phyloP scores from a whole-genome alignment of 1,140 invertebrate genomes.

The Apis florea region DNA sequence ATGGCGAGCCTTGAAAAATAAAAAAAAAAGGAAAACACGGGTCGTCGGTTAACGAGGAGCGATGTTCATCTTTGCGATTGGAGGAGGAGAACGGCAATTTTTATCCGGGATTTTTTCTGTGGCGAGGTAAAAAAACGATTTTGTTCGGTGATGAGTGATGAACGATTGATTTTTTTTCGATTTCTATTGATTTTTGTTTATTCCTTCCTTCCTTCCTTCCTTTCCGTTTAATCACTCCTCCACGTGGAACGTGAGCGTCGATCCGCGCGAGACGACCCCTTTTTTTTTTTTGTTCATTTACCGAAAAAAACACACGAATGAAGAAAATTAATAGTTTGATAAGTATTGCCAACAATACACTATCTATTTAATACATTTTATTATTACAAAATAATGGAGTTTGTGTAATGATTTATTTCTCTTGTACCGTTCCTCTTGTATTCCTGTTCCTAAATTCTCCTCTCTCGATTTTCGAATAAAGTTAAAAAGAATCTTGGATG shows the following conservation, averaged over 20 bases:
- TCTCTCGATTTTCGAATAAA: no score
- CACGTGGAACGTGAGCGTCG: neutral
- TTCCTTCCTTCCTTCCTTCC: constrained; percentile 17
- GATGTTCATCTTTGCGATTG: neutral
- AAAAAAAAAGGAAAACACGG: constrained; percentile 60
- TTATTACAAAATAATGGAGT: constrained; percentile 75
- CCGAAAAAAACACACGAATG: constrained; percentile 63
- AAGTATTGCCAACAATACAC: constrained; percentile 78
- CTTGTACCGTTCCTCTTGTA: constrained; percentile 8
- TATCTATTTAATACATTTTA: constrained; percentile 80
- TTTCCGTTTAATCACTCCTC: constrained; percentile 23
- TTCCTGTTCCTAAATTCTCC: neutral
- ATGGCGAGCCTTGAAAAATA: constrained; percentile 34
- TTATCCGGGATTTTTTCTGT: neutral
- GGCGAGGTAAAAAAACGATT: neutral
- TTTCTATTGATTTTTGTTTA: constrained; percentile 35
- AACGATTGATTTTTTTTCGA: constrained; percentile 2
- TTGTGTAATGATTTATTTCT: constrained; percentile 48
- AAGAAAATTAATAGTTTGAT: constrained; percentile 73
- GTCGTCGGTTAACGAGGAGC: constrained; percentile 10
- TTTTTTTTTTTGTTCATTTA: constrained; percentile 55
- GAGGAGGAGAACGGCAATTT: no score
- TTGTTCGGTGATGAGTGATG: neutral
- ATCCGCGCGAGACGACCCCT: constrained; percentile 32
- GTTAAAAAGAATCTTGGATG: no score